A percentile compares a stretch with the other conserved stretches of the same genome.
Evolutionary conservation across 2,888 invertebrate genomes (phyloP).

Genomic region (Tethea ocularis): DNA sequence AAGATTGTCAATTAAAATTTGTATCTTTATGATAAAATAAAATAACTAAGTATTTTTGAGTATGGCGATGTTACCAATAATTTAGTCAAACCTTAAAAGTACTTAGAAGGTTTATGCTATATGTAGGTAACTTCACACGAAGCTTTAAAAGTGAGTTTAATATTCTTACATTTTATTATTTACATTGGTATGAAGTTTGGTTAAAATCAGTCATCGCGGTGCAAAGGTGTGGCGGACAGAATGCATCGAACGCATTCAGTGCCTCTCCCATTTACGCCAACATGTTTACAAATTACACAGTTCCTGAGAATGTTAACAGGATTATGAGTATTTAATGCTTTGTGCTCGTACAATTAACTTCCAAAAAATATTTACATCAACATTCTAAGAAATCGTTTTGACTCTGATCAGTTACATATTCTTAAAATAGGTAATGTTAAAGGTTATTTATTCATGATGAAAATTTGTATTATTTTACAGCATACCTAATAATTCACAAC

Average conservation of each 20-base stretch:
- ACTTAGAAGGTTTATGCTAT: too few species aligned
- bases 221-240: conserved; percentile 34
- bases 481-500: not conserved
- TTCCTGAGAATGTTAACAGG: conserved; percentile 30
- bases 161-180: conserved; percentile 8
- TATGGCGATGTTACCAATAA: too few species aligned
- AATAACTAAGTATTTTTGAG: too few species aligned
- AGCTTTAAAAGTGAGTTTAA: not conserved
- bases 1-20: not conserved
- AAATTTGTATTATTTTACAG: not conserved
- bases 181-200: conserved; percentile 22
- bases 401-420: conserved; percentile 8
- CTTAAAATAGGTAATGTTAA: not conserved
- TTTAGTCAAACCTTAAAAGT: too few species aligned
- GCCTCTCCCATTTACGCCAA: conserved; percentile 28
- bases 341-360: conserved; percentile 14
- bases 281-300: conserved; percentile 42
- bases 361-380: conserved; percentile 15
- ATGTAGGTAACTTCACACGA: not conserved
- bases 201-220: conserved; percentile 34
- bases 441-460: not conserved
- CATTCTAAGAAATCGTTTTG: conserved; percentile 20
- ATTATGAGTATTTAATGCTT: conserved; percentile 16
- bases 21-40: not conserved
- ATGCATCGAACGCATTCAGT: conserved; percentile 29